Conservation (phyloP, 2,797 vertebrate genomes). For the Cossypha dichroa region DNA sequence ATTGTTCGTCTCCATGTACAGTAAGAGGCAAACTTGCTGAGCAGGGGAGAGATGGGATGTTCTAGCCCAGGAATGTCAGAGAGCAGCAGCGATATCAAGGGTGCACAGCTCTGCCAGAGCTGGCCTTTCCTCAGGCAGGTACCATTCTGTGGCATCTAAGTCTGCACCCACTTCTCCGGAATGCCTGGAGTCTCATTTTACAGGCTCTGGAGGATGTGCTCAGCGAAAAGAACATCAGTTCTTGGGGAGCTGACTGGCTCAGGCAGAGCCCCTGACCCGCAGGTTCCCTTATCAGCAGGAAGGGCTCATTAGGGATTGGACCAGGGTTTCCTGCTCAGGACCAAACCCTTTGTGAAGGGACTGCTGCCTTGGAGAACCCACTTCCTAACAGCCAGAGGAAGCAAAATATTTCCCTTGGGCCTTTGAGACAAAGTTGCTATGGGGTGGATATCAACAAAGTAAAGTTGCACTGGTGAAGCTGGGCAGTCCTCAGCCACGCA, state of each 20-base stretch:
- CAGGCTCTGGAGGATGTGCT: not conserved
- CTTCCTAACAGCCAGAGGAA: conserved; percentile 67
- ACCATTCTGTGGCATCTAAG: not conserved
- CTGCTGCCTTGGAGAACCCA: conserved; percentile 46
- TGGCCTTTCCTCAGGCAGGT: not conserved
- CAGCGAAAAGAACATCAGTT: conserved; percentile 12
- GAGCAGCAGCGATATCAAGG: not conserved
- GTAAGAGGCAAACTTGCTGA: not conserved
- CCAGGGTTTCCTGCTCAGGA: conserved; percentile 68
- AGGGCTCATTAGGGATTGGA: conserved; percentile 62
- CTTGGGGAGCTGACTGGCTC: conserved; percentile 25
- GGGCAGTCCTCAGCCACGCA: not conserved
- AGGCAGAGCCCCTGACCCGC: conserved; percentile 24
- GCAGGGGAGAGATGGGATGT: not conserved
- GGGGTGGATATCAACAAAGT: not conserved
- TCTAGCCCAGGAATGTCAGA: not conserved
- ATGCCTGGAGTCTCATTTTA: not conserved
- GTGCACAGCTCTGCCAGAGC: not conserved
- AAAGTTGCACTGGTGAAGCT: not conserved
- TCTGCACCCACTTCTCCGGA: not conserved
- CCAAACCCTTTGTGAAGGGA: conserved; percentile 32
- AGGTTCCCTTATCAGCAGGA: conserved; percentile 68
- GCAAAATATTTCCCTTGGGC: conserved; percentile 67
- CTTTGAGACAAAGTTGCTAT: not conserved
- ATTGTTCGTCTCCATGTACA: accelerated